These are phyloP conservation scores for Apostichopus japonicus DNA, from an alignment of 35 echinoderm and acorn worm species.

Conservation along the genomic window DNA sequence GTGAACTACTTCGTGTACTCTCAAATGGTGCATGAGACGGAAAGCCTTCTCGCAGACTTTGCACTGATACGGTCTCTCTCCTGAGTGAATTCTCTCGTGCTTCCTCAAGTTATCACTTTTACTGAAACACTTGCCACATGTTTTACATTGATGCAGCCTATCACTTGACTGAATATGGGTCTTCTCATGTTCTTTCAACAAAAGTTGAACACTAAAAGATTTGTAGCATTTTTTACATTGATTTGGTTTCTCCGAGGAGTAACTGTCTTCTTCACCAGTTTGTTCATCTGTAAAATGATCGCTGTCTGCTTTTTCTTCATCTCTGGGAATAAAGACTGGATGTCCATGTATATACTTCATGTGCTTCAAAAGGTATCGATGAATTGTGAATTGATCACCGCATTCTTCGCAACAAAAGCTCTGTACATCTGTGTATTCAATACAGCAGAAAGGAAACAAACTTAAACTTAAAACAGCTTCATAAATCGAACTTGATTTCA, in stretches of 20 bases:
- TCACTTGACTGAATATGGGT: slow-evolving; percentile 27
- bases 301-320: background rate
- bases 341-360: slow-evolving; percentile 41
- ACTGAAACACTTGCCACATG: slow-evolving; percentile 48
- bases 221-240: slow-evolving; percentile 50
- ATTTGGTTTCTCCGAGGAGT: slow-evolving; percentile 24
- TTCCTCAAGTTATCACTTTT: slow-evolving; percentile 39
- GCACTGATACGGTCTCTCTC: slow-evolving; percentile 10
- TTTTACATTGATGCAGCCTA: slow-evolving; percentile 16
- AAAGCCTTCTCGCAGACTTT: slow-evolving; percentile 24
- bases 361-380: slow-evolving; percentile 41
- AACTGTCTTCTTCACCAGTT: slow-evolving; percentile 24
- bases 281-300: background rate
- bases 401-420: slow-evolving; percentile 43
- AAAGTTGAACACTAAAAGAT: slow-evolving; percentile 18
- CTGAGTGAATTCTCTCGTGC: slow-evolving; percentile 19
- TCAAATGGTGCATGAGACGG: slow-evolving; percentile 26
- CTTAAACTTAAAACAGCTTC: too few relatives aligned
- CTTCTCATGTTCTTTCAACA: slow-evolving; percentile 32
- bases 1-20: slow-evolving; percentile 46
- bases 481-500: too few relatives aligned
- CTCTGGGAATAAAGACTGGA: background rate
- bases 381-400: slow-evolving; percentile 43
- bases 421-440: background rate
- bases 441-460: background rate